Conservation (phyloP, 2,113 vertebrate species). For the Gracilinanus agilis region DNA sequence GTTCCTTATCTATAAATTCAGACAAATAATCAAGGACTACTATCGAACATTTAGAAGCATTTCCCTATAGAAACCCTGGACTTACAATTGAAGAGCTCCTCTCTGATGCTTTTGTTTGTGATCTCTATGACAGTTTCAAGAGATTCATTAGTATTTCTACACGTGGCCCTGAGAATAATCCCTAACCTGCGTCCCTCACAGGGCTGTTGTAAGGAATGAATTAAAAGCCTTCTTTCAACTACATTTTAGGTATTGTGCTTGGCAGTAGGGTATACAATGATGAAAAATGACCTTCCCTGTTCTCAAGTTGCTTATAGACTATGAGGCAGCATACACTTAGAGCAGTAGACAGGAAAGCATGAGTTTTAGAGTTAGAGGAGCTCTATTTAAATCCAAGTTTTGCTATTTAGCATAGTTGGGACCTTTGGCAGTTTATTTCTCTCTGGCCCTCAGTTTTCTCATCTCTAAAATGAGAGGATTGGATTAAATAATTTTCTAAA, state of each 20-base stretch:
- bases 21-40: neutral
- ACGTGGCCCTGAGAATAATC: neutral
- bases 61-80: neutral
- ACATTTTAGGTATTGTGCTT: neutral
- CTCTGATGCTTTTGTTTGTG: neutral
- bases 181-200: neutral
- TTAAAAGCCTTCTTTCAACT: neutral
- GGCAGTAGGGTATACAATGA: neutral
- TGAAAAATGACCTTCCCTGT: neutral
- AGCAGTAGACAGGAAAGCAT: neutral
- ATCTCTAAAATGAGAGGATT: neutral
- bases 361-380: neutral
- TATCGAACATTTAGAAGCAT: neutral
- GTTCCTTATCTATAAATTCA: neutral
- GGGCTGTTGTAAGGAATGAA: neutral
- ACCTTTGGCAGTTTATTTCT: neutral
- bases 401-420: neutral
- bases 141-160: neutral
- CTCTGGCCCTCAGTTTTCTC: neutral
- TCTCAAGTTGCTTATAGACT: neutral
- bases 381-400: neutral
- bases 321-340: neutral
- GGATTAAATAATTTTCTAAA: neutral
- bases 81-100: neutral
- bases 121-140: neutral